These are phyloP conservation scores for Heterodera schachtii DNA, from an alignment of 1,140 invertebrate genomes.

Conservation along the genomic window DNA sequence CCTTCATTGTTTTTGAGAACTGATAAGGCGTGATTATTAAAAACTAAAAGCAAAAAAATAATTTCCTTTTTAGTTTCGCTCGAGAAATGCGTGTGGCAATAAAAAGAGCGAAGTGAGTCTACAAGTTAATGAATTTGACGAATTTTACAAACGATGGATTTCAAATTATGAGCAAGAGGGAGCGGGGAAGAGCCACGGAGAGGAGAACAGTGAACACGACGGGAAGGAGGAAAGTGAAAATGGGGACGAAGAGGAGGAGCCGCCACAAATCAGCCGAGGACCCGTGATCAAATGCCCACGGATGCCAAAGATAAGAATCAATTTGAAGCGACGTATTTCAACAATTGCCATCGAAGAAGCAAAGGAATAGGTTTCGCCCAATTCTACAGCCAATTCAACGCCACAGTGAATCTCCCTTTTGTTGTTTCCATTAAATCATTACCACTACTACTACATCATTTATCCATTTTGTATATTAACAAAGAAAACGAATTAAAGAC, in stretches of 20 bases:
- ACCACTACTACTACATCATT: too few relatives aligned
- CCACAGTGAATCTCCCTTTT: too few relatives aligned
- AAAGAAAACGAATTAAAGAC: too few relatives aligned
- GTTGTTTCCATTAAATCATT: too few relatives aligned
- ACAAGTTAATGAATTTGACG: not conserved
- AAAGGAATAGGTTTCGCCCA: too few relatives aligned
- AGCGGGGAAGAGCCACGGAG: not conserved
- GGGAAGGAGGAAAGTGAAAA: not conserved
- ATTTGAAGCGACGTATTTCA: not conserved
- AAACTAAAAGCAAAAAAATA: not conserved
- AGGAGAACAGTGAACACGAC: not conserved
- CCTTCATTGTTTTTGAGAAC: not conserved
- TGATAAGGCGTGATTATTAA: not conserved
- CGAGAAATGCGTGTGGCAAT: not conserved
- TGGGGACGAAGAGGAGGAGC: not conserved
- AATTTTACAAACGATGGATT: not conserved
- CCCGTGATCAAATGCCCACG: not conserved
- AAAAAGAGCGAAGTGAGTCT: not conserved
- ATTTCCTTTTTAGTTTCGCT: not conserved
- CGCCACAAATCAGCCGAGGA: not conserved
- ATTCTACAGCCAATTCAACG: too few relatives aligned
- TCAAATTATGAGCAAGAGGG: not conserved
- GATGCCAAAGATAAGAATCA: not conserved
- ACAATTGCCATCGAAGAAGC: too few relatives aligned
- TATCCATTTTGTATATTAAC: too few relatives aligned